Evolutionary conservation across 2,113 vertebrate species (phyloP).

Genomic region (Anoplopoma fimbria): DNA sequence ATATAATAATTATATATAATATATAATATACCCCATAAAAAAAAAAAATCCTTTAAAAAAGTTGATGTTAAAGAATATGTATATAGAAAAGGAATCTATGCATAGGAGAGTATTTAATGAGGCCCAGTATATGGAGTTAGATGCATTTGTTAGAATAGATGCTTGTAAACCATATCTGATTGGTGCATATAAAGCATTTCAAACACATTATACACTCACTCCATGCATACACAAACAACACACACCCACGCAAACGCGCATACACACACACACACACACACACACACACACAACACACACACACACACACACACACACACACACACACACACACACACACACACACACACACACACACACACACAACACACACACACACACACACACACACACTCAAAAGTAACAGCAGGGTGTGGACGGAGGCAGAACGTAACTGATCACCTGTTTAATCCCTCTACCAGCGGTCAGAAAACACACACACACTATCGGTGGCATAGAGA

Average conservation of each 20-base stretch:
- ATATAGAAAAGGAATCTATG: background rate
- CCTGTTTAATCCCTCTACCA: conserved; percentile 38
- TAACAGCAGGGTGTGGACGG: conserved; percentile 10
- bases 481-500: conserved; percentile 19
- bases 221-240: background rate
- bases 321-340: background rate
- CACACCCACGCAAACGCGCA: background rate
- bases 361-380: background rate
- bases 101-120: background rate
- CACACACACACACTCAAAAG: conserved; percentile 7
- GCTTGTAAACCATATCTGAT: conserved; percentile 49
- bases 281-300: conserved; percentile 1
- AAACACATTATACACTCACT: conserved; percentile 48
- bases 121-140: conserved; percentile 5
- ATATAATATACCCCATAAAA: too few species aligned
- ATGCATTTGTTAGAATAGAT: too few species aligned
- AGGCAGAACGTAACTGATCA: conserved; percentile 18
- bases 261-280: background rate
- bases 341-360: background rate
- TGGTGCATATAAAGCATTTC: conserved; percentile 48
- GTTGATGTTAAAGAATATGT: too few species aligned
- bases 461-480: conserved; percentile 16
- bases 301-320: conserved; percentile 5
- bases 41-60: too few species aligned
- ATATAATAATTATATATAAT: too few species aligned